A percentile compares a stretch with the other conserved stretches of the same genome.
phyloP scores from a whole-genome alignment of 2,113 vertebrate genomes.

The Dipodomys spectabilis region DNA sequence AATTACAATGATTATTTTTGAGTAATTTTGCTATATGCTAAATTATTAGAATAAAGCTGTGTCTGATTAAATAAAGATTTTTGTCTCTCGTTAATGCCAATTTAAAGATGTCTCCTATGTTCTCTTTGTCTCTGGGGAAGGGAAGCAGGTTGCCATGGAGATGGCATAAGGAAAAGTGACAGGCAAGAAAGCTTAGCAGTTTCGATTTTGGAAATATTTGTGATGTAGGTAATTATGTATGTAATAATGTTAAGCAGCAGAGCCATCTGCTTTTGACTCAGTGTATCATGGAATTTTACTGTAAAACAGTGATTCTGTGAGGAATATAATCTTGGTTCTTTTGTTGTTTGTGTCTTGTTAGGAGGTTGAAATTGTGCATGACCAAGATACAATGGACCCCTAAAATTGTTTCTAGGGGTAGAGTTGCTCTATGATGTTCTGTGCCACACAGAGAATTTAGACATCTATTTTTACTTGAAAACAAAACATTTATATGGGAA shows the following conservation, averaged over 20 bases:
- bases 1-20: constrained; percentile 59
- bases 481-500: neutral
- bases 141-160: constrained; percentile 80
- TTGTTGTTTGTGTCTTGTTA: constrained; percentile 50
- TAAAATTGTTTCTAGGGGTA: neutral
- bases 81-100: constrained; percentile 77
- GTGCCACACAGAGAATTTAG: neutral
- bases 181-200: constrained; percentile 74
- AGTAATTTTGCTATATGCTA: constrained; percentile 31
- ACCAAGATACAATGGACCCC: constrained; percentile 27
- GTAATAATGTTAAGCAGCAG: neutral
- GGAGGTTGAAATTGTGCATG: constrained; percentile 55
- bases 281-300: constrained; percentile 26
- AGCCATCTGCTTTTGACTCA: constrained; percentile 65
- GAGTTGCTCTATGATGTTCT: neutral
- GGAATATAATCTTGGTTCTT: constrained; percentile 22
- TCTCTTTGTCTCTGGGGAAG: constrained; percentile 81
- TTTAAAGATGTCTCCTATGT: constrained; percentile 80
- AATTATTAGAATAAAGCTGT: constrained; percentile 67
- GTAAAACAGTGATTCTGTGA: constrained; percentile 15
- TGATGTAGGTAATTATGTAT: constrained; percentile 80
- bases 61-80: constrained; percentile 75
- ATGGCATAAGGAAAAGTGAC: constrained; percentile 74
- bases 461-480: constrained; percentile 5
- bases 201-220: constrained; percentile 82